These are phyloP conservation scores for Drosophila macrospina DNA, from an alignment of 2,888 invertebrate species.

Conservation along the genomic window DNA sequence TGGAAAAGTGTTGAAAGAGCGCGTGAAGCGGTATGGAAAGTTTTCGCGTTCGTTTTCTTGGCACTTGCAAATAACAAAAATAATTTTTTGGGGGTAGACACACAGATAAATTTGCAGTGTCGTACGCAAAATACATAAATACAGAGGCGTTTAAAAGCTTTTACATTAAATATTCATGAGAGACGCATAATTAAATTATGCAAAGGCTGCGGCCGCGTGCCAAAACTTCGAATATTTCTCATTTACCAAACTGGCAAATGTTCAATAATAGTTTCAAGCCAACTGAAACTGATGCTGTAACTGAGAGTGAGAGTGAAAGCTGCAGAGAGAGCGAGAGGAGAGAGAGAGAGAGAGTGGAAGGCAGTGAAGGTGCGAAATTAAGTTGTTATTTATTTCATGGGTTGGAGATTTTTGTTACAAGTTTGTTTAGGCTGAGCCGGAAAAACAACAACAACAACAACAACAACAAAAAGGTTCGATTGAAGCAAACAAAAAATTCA, in stretches of 20 bases:
- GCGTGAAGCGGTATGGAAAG: background rate
- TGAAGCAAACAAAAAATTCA: conserved; percentile 61
- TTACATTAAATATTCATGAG: conserved; percentile 72
- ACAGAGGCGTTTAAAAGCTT: conserved; percentile 71
- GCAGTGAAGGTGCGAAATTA: conserved; percentile 36
- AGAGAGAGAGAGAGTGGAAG: background rate
- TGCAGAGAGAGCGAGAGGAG: background rate
- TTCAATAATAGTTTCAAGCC: conserved; percentile 65
- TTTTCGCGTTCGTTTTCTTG: conserved; percentile 36
- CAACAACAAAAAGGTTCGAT: conserved; percentile 42
- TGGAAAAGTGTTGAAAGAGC: conserved; percentile 45
- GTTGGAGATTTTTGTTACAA: conserved; percentile 30
- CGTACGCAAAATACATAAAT: conserved; percentile 70
- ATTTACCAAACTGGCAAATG: conserved; percentile 74
- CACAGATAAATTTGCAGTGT: conserved; percentile 48
- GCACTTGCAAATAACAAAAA: conserved; percentile 64
- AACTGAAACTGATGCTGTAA: no score
- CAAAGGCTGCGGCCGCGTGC: conserved; percentile 70
- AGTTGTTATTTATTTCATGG: conserved; percentile 48
- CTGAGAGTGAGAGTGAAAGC: conserved; percentile 2
- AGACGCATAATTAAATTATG: conserved; percentile 74
- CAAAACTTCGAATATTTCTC: conserved; percentile 74
- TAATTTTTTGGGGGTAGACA: conserved; percentile 16
- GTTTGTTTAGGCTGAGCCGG: conserved; percentile 53
- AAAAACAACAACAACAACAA: no score